These are phyloP conservation scores for Drosophila takahashii DNA, from an alignment of 1,140 invertebrate species.

Conservation along the genomic window DNA sequence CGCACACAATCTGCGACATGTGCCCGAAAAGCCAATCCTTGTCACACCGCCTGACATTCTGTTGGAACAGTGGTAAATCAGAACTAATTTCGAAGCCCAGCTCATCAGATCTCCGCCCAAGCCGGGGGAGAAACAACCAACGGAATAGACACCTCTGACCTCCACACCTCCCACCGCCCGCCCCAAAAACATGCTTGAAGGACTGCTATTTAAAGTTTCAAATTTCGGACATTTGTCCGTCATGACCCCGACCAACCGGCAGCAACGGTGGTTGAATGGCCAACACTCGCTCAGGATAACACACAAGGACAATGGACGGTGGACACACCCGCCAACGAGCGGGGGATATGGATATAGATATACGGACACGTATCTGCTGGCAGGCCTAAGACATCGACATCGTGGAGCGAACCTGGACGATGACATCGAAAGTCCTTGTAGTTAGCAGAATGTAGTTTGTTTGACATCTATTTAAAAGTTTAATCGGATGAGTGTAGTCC, in stretches of 20 bases:
- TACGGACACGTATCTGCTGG: slow-evolving; percentile 1
- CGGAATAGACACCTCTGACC: slow-evolving; percentile 17
- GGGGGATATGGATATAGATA: slow-evolving; percentile 31
- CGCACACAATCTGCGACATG: slow-evolving; percentile 38
- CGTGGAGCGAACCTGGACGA: slow-evolving; percentile 37
- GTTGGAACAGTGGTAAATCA: slow-evolving; percentile 49
- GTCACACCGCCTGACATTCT: slow-evolving; percentile 36
- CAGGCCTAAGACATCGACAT: slow-evolving; percentile 71
- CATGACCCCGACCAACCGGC: slow-evolving; percentile 44
- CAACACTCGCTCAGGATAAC: slow-evolving; percentile 34
- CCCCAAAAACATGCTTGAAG: slow-evolving; percentile 26
- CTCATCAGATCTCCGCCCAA: slow-evolving; percentile 42
- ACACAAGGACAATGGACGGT: slow-evolving; percentile 18
- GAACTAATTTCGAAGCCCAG: slow-evolving; percentile 53
- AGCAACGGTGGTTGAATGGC: slow-evolving; percentile 41
- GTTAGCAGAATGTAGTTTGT: slow-evolving; percentile 78
- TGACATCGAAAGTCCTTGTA: slow-evolving; percentile 74
- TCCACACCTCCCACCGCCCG: background rate
- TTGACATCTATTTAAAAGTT: slow-evolving; percentile 84
- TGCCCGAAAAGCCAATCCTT: slow-evolving; percentile 42
- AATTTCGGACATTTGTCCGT: slow-evolving; percentile 80
- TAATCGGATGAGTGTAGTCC: slow-evolving; percentile 82
- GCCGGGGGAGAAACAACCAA: background rate
- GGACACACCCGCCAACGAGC: slow-evolving; percentile 10
- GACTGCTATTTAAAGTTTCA: slow-evolving; percentile 73